A percentile compares a stretch with the other conserved stretches of the same genome.
Evolutionary conservation across 2,888 invertebrate genomes (phyloP).

Genomic region (Xanthorhoe designata): DNA sequence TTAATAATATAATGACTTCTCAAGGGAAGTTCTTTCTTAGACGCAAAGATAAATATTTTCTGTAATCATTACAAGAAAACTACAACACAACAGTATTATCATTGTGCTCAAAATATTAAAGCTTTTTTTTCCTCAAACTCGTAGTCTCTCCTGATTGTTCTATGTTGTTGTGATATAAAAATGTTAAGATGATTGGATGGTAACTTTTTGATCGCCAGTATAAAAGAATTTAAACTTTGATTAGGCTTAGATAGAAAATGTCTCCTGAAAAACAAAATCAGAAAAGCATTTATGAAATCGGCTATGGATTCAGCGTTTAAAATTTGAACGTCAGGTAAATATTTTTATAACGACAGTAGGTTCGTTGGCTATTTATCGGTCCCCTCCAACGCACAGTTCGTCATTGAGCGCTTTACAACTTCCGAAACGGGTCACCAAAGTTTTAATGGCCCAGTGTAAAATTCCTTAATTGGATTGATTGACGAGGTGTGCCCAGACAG

Average conservation of each 20-base stretch:
- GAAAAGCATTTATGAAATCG: not conserved
- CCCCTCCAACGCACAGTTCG: conserved; percentile 40
- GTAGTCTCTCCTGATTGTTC: not conserved
- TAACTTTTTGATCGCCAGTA: not conserved
- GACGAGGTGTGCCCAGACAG: conserved; percentile 60
- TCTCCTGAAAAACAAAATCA: not conserved
- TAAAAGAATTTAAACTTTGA: not conserved
- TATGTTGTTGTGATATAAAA: not conserved
- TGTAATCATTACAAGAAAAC: no score
- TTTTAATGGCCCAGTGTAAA: conserved; percentile 70
- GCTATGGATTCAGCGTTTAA: not conserved
- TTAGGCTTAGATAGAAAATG: not conserved
- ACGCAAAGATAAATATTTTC: no score
- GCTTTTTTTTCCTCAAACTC: not conserved
- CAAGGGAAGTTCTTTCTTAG: no score
- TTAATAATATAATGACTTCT: no score
- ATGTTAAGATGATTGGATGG: not conserved
- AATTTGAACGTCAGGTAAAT: conserved; percentile 10
- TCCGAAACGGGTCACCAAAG: conserved; percentile 60
- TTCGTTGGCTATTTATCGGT: conserved; percentile 32
- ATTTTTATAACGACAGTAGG: conserved; percentile 34
- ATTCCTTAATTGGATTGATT: conserved; percentile 70
- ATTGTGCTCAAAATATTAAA: no score
- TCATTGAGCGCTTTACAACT: conserved; percentile 56
- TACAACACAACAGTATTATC: no score